Base-by-base conservation (phyloP, 2,113 vertebrate species). In the Nannospalax galili region DNA sequence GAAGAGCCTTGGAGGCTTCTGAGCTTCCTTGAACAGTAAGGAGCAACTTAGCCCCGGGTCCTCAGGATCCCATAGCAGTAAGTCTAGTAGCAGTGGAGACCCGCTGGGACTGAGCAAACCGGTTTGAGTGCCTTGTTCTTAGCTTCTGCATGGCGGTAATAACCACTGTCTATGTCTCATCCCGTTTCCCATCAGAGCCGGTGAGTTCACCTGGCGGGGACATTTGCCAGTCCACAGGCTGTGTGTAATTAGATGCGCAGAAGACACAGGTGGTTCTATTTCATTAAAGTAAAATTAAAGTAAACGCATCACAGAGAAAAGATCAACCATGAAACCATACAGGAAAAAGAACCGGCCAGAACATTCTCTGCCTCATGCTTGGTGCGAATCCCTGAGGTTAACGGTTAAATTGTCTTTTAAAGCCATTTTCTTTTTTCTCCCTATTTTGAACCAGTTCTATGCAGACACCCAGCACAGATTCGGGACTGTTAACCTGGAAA, bases 271-370 rank as follows among this genome's bases (percentile, higher is more conserved):
- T 64, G 69, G 45, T 56, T 90, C 93, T 93, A 40, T 90, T 92
- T 82, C 56, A 92, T 92, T 93, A 94, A 95, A 92, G 96, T 16
- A 91, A 96, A 90, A 84, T 78, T 93, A 90, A 96, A 82, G 88
- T 85, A 97, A 88, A 93, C 91, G 20, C 78, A 52, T 35, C 56
- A 5, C 80, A 79, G 72, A 93, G 91, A 87, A 90, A 85, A 91
- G 74, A 93, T 94, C 92, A 97, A 87, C 80, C 15, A 2, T 52
- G 42, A 85, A 40, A 26, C 48, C 93, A 19, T 7, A 40, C 42
- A 67, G 20, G 14, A 82, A 20, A 17, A 89, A 32, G 67, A 91
- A 45, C 2, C 4, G 1, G 1, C 67, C 56, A 40, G 84, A 96
- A 86, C 45, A 91, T 4, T 28, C 67, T 67, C 89, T 91, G 81